Conservation (phyloP, 2,888 invertebrate species). For the Drosophila borborema region DNA sequence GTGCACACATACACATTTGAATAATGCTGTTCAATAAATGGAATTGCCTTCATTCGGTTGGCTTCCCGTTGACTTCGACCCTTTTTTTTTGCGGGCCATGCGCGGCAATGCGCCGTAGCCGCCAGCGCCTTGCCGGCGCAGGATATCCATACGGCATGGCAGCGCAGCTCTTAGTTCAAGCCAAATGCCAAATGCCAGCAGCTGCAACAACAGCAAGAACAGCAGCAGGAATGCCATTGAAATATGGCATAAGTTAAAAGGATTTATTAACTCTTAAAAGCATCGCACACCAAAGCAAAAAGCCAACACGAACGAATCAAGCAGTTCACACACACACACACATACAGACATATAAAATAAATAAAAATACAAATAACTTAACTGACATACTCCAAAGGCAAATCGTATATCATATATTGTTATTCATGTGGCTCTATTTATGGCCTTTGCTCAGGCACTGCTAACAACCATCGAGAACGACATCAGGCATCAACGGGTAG, state of each 20-base stretch:
- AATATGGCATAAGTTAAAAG: conserved; percentile 80
- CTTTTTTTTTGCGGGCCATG: conserved; percentile 39
- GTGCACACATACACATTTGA: conserved; percentile 53
- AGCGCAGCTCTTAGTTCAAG: conserved; percentile 51
- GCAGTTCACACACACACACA: conserved; percentile 9
- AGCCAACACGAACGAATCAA: conserved; percentile 42
- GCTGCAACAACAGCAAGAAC: conserved; percentile 30
- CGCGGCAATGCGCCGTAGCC: conserved; percentile 16
- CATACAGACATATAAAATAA: conserved; percentile 23
- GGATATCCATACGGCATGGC: conserved; percentile 60
- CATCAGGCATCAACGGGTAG: not conserved
- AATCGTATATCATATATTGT: conserved; percentile 33
- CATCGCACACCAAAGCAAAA: conserved; percentile 70
- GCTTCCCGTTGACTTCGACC: conserved; percentile 44
- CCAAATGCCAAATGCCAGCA: conserved; percentile 48
- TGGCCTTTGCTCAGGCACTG: conserved; percentile 1
- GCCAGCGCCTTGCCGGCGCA: conserved; percentile 19
- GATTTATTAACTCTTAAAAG: conserved; percentile 81
- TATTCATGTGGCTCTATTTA: conserved; percentile 17
- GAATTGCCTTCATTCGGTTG: conserved; percentile 70
- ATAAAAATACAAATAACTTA: conserved; percentile 31
- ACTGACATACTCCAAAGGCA: conserved; percentile 24
- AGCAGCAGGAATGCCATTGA: conserved; percentile 56
- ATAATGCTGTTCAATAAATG: conserved; percentile 76
- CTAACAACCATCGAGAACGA: not conserved